Evolutionary conservation across 2,888 invertebrate genomes (phyloP).

Genomic region (Prosopocoilus inquinatus): DNA sequence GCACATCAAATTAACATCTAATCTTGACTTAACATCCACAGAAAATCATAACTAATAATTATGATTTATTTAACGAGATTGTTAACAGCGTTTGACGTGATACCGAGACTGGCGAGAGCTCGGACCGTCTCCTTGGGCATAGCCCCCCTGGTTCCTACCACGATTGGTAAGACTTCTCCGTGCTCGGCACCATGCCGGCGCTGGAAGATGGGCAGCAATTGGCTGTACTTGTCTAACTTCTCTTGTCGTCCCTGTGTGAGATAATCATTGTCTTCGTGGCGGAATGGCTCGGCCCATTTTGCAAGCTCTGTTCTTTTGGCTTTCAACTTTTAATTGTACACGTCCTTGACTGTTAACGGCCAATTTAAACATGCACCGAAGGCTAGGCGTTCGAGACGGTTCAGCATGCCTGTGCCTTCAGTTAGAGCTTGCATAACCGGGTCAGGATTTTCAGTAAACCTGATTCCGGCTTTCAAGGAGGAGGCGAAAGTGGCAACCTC

Average conservation of each 20-base stretch:
- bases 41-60: too few relatives aligned
- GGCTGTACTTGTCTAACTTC: constrained; percentile 30
- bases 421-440: constrained; percentile 33
- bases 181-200: constrained; percentile 11
- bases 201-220: constrained; percentile 27
- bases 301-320: constrained; percentile 30
- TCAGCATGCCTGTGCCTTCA: constrained; percentile 24
- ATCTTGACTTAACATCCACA: too few relatives aligned
- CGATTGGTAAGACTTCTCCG: constrained; percentile 35
- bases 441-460: constrained; percentile 23
- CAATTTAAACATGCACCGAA: constrained; percentile 24
- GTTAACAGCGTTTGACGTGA: too few relatives aligned
- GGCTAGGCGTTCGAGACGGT: constrained; percentile 30
- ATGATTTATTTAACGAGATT: too few relatives aligned
- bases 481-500: constrained; percentile 24
- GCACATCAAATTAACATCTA: too few relatives aligned
- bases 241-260: constrained; percentile 27
- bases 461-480: constrained; percentile 24
- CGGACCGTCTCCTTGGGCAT: constrained; percentile 34
- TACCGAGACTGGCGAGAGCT: constrained; percentile 27
- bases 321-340: constrained; percentile 14
- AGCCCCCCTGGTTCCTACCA: constrained; percentile 39
- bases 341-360: constrained; percentile 21
- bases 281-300: constrained; percentile 30
- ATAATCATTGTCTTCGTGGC: constrained; percentile 24